Conservation (phyloP, 2,888 invertebrate genomes). For the Caenorhabditis virilis region DNA sequence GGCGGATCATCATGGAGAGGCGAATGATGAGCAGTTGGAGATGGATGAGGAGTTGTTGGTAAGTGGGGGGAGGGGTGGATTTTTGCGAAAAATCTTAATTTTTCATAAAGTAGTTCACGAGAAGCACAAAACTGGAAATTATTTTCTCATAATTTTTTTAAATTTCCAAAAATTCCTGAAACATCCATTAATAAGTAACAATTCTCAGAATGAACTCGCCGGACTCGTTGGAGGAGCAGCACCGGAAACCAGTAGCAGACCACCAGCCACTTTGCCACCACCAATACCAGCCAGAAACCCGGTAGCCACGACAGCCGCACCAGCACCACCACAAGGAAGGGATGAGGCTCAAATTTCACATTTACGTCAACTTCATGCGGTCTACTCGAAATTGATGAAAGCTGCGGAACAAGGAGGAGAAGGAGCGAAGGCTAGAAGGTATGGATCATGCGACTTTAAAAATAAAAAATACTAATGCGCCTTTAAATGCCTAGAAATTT, state of each 20-base stretch:
- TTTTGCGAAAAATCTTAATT: not conserved
- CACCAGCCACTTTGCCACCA: slow-evolving; percentile 5
- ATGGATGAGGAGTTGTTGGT: slow-evolving; percentile 38
- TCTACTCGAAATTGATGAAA: slow-evolving; percentile 37
- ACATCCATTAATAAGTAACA: not conserved
- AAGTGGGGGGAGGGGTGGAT: not conserved
- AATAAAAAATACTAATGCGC: not conserved
- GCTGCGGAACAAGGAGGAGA: slow-evolving; percentile 34
- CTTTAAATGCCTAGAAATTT: too few species aligned
- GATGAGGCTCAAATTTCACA: slow-evolving; percentile 15
- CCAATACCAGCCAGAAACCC: slow-evolving; percentile 5
- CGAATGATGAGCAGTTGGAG: slow-evolving; percentile 28
- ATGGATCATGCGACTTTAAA: not conserved
- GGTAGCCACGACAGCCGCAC: not conserved
- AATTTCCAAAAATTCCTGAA: not conserved
- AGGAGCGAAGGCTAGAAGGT: slow-evolving; percentile 41
- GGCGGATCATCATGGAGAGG: slow-evolving; percentile 19
- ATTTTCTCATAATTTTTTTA: not conserved
- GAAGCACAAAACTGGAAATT: not conserved
- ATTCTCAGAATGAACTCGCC: slow-evolving; percentile 28
- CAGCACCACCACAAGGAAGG: slow-evolving; percentile 5
- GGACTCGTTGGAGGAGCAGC: slow-evolving; percentile 29
- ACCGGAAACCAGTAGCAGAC: not conserved
- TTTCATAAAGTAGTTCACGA: not conserved
- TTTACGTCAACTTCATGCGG: slow-evolving; percentile 31